A percentile compares a stretch with the other conserved stretches of the same genome.
Evolutionary conservation across 1,140 invertebrate species (phyloP).

Genomic region (Panagrolaimus sp.): DNA sequence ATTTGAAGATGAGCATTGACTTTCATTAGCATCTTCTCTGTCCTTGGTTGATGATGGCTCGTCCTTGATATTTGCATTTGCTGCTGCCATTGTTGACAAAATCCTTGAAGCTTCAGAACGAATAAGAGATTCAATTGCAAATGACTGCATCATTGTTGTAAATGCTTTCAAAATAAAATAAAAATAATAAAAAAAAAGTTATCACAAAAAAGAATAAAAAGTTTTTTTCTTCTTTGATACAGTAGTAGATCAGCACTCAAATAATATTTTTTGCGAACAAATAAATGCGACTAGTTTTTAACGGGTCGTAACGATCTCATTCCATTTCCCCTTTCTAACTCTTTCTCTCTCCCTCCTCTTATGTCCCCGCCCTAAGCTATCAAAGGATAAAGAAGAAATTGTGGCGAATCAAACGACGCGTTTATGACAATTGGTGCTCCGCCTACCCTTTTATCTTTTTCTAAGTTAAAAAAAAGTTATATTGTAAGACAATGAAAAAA

Average conservation of each 20-base stretch:
- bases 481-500: too few species aligned
- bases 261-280: neutral
- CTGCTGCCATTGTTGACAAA: neutral
- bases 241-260: constrained; percentile 1
- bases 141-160: neutral
- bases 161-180: neutral
- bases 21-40: constrained; percentile 10
- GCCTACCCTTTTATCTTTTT: constrained; percentile 3
- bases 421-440: neutral
- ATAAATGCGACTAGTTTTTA: neutral
- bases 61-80: constrained; percentile 3
- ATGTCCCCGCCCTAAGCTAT: too few species aligned
- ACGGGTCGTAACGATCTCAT: neutral
- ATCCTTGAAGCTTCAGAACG: neutral
- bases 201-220: neutral
- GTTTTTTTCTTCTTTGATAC: too few species aligned
- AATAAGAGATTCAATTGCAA: constrained; percentile 9
- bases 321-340: neutral
- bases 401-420: constrained; percentile 13
- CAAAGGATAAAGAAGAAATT: neutral
- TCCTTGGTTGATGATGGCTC: neutral
- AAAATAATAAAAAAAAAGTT: neutral
- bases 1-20: constrained; percentile 8
- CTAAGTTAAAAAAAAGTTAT: too few species aligned
- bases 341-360: neutral